Conservation (phyloP, 2,888 invertebrate species). For the Minunthozetes semirufus region DNA sequence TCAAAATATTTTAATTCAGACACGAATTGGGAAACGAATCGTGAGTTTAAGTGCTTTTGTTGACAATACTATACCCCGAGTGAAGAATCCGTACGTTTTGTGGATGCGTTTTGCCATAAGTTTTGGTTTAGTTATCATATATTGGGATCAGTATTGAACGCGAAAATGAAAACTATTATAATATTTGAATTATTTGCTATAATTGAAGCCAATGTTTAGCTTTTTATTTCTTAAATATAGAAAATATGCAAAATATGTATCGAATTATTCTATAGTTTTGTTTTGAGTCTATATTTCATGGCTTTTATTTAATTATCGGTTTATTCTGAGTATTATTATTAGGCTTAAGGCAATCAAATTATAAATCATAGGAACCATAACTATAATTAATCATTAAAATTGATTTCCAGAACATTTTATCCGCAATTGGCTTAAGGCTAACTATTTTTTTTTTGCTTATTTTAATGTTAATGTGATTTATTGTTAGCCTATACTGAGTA, state of each 20-base stretch:
- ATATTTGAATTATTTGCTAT: neutral
- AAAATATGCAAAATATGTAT: neutral
- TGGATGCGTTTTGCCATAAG: neutral
- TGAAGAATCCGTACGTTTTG: neutral
- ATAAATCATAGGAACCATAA: conserved; percentile 8
- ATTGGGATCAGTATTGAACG: neutral
- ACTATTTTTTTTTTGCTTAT: neutral
- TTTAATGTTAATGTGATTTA: conserved; percentile 23
- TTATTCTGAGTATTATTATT: neutral
- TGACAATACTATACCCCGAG: neutral
- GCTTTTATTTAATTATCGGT: conserved; percentile 26
- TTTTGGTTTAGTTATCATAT: neutral
- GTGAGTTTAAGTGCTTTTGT: conserved; percentile 2
- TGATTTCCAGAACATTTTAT: conserved; percentile 4
- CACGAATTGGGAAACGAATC: conserved; percentile 17
- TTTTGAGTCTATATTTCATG: neutral
- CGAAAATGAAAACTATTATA: neutral
- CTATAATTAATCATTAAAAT: conserved; percentile 29
- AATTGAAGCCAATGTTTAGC: neutral
- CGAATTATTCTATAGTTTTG: neutral
- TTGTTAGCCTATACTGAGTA: neutral
- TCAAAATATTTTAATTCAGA: neutral
- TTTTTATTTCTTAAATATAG: neutral
- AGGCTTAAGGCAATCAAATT: neutral
- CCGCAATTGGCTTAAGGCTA: conserved; percentile 13